Evolutionary conservation across 2,888 invertebrate genomes (phyloP).

Genomic region (Ischnura elegans): DNA sequence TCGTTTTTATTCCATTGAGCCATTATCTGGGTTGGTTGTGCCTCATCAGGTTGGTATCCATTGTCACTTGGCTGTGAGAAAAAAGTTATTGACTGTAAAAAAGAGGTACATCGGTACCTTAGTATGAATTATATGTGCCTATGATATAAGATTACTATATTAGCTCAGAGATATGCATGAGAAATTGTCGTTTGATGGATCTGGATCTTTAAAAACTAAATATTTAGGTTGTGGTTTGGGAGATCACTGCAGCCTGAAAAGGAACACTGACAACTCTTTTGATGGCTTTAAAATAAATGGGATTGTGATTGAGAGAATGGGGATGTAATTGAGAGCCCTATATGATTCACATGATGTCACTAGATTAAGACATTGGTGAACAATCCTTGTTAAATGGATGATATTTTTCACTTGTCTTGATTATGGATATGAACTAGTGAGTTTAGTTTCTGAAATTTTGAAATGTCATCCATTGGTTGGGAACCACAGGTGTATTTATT

Average conservation of each 20-base stretch:
- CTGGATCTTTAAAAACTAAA: too few species aligned
- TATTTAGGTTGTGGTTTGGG: too few species aligned
- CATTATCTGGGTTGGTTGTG: not conserved
- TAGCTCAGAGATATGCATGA: too few species aligned
- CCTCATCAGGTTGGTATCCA: not conserved
- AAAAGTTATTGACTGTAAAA: not conserved
- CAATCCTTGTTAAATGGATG: not conserved
- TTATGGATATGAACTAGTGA: not conserved
- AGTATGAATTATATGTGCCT: not conserved
- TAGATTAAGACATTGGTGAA: too few species aligned
- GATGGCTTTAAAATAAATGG: too few species aligned
- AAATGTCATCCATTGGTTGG: constrained; percentile 19
- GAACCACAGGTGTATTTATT: constrained; percentile 18
- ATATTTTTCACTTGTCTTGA: not conserved
- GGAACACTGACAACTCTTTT: too few species aligned
- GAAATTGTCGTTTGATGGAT: too few species aligned
- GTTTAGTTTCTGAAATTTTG: not conserved
- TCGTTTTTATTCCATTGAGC: not conserved
- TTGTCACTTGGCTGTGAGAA: not conserved
- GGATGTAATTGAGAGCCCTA: too few species aligned
- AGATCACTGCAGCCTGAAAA: too few species aligned
- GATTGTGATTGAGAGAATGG: too few species aligned
- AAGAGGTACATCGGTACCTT: not conserved
- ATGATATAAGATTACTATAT: too few species aligned
- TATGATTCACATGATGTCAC: too few species aligned